Evolutionary conservation across 2,797 vertebrate genomes (phyloP).

Genomic region (Nannoperca australis): DNA sequence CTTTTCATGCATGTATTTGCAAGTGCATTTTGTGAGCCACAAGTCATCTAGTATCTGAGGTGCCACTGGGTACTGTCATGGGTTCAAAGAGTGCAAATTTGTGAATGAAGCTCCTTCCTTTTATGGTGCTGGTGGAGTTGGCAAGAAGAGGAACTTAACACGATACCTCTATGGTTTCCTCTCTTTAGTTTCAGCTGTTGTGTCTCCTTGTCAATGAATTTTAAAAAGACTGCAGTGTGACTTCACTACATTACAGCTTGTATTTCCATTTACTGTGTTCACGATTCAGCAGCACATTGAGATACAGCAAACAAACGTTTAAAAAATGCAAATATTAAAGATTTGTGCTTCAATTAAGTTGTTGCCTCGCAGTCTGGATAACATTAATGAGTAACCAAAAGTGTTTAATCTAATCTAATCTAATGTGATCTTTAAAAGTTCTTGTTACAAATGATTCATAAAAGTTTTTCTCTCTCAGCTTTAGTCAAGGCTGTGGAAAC

Average conservation of each 20-base stretch:
- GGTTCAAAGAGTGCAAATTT: conserved; percentile 70
- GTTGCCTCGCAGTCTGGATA: conserved; percentile 44
- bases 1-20: conserved; percentile 1
- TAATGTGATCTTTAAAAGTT: conserved; percentile 21
- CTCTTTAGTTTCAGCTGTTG: conserved; percentile 49
- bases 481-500: neutral
- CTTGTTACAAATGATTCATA: conserved; percentile 53
- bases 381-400: conserved; percentile 39
- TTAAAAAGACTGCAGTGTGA: conserved; percentile 21
- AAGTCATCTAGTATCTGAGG: conserved; percentile 14
- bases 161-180: conserved; percentile 58
- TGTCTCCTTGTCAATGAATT: conserved; percentile 47
- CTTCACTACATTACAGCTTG: neutral
- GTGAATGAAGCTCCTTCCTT: conserved; percentile 80
- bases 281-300: conserved; percentile 13
- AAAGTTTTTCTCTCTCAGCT: neutral
- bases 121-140: conserved; percentile 65
- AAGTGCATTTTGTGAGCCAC: conserved; percentile 8
- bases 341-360: conserved; percentile 32
- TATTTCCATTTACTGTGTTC: neutral
- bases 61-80: conserved; percentile 12
- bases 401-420: conserved; percentile 17
- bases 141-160: conserved; percentile 60
- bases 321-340: conserved; percentile 38
- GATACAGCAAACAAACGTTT: conserved; percentile 2